Evolutionary conservation across 1,140 invertebrate genomes (phyloP).

Genomic region (Saccostrea echinata): DNA sequence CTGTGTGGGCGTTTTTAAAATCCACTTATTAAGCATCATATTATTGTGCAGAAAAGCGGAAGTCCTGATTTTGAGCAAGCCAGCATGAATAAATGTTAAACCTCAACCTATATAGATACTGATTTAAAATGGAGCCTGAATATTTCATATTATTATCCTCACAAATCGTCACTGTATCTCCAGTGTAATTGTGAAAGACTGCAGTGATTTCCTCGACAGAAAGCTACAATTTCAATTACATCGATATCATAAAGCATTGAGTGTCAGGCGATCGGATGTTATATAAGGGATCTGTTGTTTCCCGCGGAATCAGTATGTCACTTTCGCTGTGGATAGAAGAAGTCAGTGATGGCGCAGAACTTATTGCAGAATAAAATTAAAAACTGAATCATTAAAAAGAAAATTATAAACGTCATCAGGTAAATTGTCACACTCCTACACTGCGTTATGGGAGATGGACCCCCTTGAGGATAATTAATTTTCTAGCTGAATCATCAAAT

Average conservation of each 20-base stretch:
- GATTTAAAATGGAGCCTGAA: not conserved
- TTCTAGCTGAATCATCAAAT: not conserved
- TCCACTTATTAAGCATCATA: not conserved
- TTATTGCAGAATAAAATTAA: too few species aligned
- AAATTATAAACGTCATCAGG: too few species aligned
- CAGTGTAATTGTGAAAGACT: not conserved
- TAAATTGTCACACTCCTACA: not conserved
- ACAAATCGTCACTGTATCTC: not conserved
- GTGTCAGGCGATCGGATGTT: not conserved
- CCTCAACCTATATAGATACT: not conserved
- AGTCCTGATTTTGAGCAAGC: not conserved
- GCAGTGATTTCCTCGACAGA: not conserved
- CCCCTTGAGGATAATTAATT: not conserved
- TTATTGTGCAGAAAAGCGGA: not conserved
- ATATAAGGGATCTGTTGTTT: not conserved
- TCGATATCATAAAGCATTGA: not conserved
- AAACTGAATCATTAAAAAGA: too few species aligned
- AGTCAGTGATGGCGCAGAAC: not conserved
- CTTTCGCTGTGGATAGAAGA: not conserved
- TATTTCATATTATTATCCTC: not conserved
- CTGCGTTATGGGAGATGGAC: not conserved
- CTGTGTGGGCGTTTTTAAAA: not conserved
- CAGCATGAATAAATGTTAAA: not conserved
- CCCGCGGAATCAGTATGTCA: not conserved
- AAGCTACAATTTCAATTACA: constrained; percentile 13